Conservation (phyloP, 2,888 invertebrate species). For the Mamestra brassicae region DNA sequence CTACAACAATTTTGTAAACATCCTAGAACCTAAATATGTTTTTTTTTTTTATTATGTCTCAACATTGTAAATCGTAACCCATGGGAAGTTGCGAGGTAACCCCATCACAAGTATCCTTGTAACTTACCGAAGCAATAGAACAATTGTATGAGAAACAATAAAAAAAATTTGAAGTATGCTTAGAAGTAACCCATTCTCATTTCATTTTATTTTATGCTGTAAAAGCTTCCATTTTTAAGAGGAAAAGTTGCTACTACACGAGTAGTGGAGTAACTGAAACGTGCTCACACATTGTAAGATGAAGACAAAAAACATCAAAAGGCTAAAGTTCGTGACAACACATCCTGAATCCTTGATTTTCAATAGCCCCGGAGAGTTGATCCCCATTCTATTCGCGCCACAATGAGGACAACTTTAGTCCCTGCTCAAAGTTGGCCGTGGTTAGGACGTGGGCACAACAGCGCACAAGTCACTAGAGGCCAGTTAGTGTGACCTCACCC, state of each 20-base stretch:
- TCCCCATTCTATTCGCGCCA: constrained; percentile 44
- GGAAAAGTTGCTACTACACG: not conserved
- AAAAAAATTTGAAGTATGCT: too few relatives aligned
- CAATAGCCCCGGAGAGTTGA: constrained; percentile 41
- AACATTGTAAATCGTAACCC: too few relatives aligned
- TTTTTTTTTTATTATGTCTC: too few relatives aligned
- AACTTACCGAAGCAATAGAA: too few relatives aligned
- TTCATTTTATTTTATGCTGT: not conserved
- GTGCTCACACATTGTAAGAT: not conserved
- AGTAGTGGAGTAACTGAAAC: constrained; percentile 1
- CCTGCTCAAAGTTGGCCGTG: constrained; percentile 28
- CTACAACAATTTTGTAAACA: too few relatives aligned
- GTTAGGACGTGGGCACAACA: constrained; percentile 29
- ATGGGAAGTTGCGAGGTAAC: too few relatives aligned
- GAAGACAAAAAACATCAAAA: constrained; percentile 18
- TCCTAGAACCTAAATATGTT: too few relatives aligned
- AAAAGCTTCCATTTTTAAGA: too few relatives aligned
- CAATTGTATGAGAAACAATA: too few relatives aligned
- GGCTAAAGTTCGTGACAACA: constrained; percentile 25
- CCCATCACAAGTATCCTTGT: too few relatives aligned
- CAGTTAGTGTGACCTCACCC: not conserved
- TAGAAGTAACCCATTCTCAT: too few relatives aligned
- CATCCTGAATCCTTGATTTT: constrained; percentile 34
- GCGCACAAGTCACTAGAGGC: constrained; percentile 19
- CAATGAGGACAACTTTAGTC: constrained; percentile 40